Base-by-base conservation (phyloP, 2,113 vertebrate species). In the Indicator maculatus region DNA sequence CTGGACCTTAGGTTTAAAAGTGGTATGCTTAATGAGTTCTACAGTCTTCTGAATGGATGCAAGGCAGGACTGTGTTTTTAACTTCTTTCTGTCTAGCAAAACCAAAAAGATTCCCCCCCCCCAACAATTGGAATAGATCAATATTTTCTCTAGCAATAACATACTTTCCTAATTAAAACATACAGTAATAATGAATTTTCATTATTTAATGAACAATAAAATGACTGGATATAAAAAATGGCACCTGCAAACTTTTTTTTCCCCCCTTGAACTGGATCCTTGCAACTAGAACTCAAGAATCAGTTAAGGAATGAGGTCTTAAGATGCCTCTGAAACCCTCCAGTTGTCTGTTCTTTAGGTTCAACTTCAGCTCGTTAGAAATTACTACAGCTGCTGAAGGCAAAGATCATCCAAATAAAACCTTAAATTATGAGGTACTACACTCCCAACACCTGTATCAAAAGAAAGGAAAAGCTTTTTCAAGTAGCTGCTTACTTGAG, bases 121-220 rank as follows among this genome's bases (percentile, higher is more conserved):
- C 6, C 16, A 2, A 52, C 9, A 59, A 71, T 66, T 33, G 4
- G 6, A 86, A 74, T 38, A 70, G 2, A 30, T 24, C 12, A 44
- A 10, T 18, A 64, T 78, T 92, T 88, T 77, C 12, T 36, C 28
- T 19, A 56, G 2, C 8, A 65, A 30, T 44, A 78, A 30, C 6
- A 36, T 6, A 3, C 1, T 41, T 5, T 44, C 24, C 41, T 44
- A 20, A 64, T 58, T 33, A 75, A 86, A 77, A 64, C 9, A 53
- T 14, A n/a, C 0, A 12, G 0, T 64, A 91, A 65, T 50, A 12
- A 60, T 1, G 1, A 33, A 24, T 56, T 79, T 55, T 39, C 4
- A 56, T 61, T 0, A 21, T 53, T 75, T 60, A 41, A 75, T 60
- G 28, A 52, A 30, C 61, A 81, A 76, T 16, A 10, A 11, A 21